Evolutionary conservation across 2,888 invertebrate species (phyloP).

Genomic region (Cremastobaeus sp.): DNA sequence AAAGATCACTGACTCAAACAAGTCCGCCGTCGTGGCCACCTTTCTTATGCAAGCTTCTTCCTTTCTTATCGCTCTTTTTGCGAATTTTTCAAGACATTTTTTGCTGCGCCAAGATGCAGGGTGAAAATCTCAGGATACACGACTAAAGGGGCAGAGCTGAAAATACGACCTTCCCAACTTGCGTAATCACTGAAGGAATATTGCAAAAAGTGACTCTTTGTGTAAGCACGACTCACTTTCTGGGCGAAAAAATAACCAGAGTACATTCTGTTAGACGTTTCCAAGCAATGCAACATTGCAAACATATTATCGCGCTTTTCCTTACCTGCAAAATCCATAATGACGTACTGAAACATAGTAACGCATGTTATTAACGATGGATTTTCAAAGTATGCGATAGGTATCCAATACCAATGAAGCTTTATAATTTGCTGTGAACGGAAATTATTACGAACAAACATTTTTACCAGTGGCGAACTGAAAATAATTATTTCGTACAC

Average conservation of each 20-base stretch:
- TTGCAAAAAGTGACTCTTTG: slow-evolving; percentile 11
- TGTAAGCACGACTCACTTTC: neutral
- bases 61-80: slow-evolving; percentile 36
- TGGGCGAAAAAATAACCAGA: neutral
- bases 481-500: too few species aligned
- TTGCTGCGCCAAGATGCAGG: slow-evolving; percentile 19
- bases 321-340: too few species aligned
- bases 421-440: too few species aligned
- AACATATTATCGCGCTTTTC: too few species aligned
- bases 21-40: slow-evolving; percentile 20
- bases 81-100: slow-evolving; percentile 40
- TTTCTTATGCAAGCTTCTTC: slow-evolving; percentile 28
- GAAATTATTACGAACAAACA: too few species aligned
- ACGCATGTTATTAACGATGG: too few species aligned
- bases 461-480: too few species aligned
- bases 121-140: slow-evolving; percentile 22
- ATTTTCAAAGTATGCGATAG: too few species aligned
- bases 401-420: too few species aligned
- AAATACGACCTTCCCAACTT: slow-evolving; percentile 30
- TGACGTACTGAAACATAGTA: too few species aligned
- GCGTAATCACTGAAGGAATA: slow-evolving; percentile 2
- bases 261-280: neutral
- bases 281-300: neutral
- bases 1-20: slow-evolving; percentile 43
- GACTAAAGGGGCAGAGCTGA: slow-evolving; percentile 15